Percentiles rank a stretch among this genome's conserved stretches.
Evolutionary conservation across 2,797 vertebrate genomes (phyloP).

Genomic region (Stomatorhinus walkeri): DNA sequence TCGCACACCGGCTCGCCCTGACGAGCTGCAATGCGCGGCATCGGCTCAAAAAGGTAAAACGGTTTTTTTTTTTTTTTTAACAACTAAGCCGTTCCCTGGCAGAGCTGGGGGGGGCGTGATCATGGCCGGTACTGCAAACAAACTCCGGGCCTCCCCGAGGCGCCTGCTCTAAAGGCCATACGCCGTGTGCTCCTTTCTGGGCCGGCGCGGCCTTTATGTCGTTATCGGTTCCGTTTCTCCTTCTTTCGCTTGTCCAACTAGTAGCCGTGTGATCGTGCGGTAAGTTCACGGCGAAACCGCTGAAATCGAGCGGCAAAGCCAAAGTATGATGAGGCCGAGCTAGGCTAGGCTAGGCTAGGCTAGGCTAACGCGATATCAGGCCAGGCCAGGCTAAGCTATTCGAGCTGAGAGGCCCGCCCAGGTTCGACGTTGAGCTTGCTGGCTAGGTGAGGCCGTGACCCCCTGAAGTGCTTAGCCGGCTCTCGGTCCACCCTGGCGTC

Average conservation of each 20-base stretch:
- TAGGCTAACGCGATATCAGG: neutral
- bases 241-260: neutral
- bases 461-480: neutral
- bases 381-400: neutral
- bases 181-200: neutral
- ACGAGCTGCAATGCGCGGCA: neutral
- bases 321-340: neutral
- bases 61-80: neutral
- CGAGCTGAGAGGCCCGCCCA: neutral
- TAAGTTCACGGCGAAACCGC: neutral
- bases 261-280: neutral
- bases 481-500: neutral
- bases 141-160: conserved; percentile 15
- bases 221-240: neutral
- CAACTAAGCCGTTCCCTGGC: neutral
- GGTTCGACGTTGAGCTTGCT: neutral
- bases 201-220: neutral
- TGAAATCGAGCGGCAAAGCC: neutral
- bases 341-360: neutral
- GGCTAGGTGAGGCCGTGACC: neutral
- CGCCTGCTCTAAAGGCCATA: neutral
- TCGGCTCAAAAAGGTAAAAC: conserved; percentile 9
- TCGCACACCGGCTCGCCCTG: neutral
- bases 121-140: conserved; percentile 24
- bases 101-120: conserved; percentile 29